Evolutionary conservation across 2,113 vertebrate genomes (phyloP), one percentile per base, ranked within the genome.

Genomic region (Ahaetulla prasina): DNA sequence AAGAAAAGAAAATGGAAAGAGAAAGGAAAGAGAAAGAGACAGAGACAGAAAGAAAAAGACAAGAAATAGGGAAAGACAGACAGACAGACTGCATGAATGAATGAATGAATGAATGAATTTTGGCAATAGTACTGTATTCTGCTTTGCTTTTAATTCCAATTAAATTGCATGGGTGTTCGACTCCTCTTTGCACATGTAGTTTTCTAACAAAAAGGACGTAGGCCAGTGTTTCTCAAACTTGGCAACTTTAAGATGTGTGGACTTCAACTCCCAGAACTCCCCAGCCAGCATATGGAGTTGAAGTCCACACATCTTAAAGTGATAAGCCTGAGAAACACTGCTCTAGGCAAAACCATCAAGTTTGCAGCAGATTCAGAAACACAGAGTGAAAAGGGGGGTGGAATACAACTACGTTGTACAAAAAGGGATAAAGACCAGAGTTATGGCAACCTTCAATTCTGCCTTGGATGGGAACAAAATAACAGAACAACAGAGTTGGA

Each of bases 301-400:
- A 74, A 74, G n/a, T 74, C n/a, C 63, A 35, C 63, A 74, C 63
- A 74, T 74, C 63, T 74, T 74, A 35, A 74, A 74, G 63, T 16
- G 2, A 4, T 18, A 35, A 74, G 14, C 0, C 5, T 74, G n/a
- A 74, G 63, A 18, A 8, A 74, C 63, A 8, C 14, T 18, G n/a
- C 14, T 35, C 11, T 1, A 18, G n/a, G 5, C n/a, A 74, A 35
- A 7, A 35, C 4, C n/a, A 16, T 2, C 63, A 63, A 63, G 27
- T 74, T 35, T 35, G n/a, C 63, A 35, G 63, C 4, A 1, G 4
- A 14, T n/a, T 74, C n/a, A 39, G 68, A 39, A 35, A 35, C 14
- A 74, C 2, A 8, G 14, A 20, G 7, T 7, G n/a, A 35, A n/a
- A 16, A 11, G 11, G 1, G 9, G 57, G 27, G 9, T 0, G 60